Evolutionary conservation across 2,888 invertebrate genomes (phyloP).

Genomic region (Caprella mutica): DNA sequence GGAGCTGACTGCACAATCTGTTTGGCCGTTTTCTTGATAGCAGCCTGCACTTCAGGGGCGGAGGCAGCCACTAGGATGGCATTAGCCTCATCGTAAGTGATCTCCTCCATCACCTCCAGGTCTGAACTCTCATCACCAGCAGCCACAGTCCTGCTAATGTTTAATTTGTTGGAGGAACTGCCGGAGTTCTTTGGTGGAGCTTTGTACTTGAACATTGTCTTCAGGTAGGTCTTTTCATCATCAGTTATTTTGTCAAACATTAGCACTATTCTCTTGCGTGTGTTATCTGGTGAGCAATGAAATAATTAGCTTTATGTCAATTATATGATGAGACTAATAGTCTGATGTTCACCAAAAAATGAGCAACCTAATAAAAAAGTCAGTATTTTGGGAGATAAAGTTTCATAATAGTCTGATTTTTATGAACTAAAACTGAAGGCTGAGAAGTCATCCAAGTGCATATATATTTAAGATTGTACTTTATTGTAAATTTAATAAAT

Average conservation of each 20-base stretch:
- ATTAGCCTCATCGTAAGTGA: conserved; percentile 64
- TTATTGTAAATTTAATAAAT: no score
- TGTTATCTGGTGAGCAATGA: conserved; percentile 52
- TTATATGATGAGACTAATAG: no score
- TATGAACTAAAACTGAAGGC: no score
- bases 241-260: conserved; percentile 58
- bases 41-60: conserved; percentile 40
- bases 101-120: conserved; percentile 53
- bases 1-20: neutral
- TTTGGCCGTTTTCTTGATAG: neutral
- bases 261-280: conserved; percentile 61
- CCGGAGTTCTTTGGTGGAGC: neutral
- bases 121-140: neutral
- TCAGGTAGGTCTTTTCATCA: conserved; percentile 53
- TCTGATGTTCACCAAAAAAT: no score
- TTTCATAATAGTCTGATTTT: no score
- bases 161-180: neutral
- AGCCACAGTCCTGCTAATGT: neutral
- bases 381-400: no score
- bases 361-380: no score
- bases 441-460: no score
- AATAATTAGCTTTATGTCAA: no score
- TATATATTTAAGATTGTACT: no score
- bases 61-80: conserved; percentile 66
- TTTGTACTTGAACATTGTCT: conserved; percentile 43